Evolutionary conservation across 2,797 vertebrate genomes (phyloP), one percentile per base, ranked within the genome.

Genomic region (Martes flavigula): DNA sequence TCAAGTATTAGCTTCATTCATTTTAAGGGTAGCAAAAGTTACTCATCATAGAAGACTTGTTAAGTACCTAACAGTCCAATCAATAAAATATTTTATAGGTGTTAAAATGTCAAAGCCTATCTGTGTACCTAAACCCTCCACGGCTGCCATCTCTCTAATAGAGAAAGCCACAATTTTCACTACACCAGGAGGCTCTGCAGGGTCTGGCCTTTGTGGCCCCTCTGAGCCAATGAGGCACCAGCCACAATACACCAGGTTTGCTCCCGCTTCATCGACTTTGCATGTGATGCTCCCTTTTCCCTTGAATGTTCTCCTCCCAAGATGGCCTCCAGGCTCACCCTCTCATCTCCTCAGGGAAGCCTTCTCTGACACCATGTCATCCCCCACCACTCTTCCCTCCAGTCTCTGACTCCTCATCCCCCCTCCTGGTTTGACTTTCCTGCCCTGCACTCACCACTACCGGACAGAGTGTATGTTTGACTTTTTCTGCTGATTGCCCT

Each of bases 11-110:
- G 25, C 54, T 15, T 62, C 35, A 54, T 77, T 84, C 17, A 38
- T n/a, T 91, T 83, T 79, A 60, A 84, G 48, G 8, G 6, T 66
- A 72, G 48, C 81, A 56, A 78, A 83, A 88, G 62, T 83, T 48
- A 3, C 81, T 48, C 82, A n/a, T 56, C 35, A 48, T 30, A 54
- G 81, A 77, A 35, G 56, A 86, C 32, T 54, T 83, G 48, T 70
- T 43, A 77, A 87, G 35, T 60, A 51, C 14, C 0, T 60, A 30
- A 35, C 4, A 58, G 46, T 64, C 27, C 58, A 35, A 51, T 70
- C 83, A 54, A 11, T 4, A 35, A 23, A 48, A 25, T 46, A 60
- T 54, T 84, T 21, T 62, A 60, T 40, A 87, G 68, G 77, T 20
- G n/a, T 66, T 66, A 48, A 94, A 87, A 87, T 60, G 77, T 48